A percentile compares a stretch with the other conserved stretches of the same genome.
Evolutionary conservation across 2,113 vertebrate species (phyloP).

Genomic region (Sinocyclocheilus anshuiensis): DNA sequence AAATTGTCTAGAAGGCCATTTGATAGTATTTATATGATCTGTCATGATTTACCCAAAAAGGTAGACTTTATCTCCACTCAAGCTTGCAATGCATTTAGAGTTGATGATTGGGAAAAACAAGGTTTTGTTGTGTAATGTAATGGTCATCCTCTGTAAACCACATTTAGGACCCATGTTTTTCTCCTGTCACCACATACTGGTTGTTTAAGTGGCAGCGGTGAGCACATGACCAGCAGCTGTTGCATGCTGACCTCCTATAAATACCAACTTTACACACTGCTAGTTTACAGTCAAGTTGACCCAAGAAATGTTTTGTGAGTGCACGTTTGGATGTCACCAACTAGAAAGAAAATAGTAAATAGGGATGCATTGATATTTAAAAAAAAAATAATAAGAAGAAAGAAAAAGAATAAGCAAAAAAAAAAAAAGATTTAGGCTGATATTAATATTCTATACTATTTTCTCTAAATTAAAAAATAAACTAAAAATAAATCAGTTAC

Average conservation of each 20-base stretch:
- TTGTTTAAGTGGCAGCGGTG: slow-evolving; percentile 34
- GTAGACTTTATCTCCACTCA: no score
- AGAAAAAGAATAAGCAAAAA: no score
- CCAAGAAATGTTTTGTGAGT: not conserved
- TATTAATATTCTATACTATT: not conserved
- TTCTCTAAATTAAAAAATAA: not conserved
- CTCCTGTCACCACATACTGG: slow-evolving; percentile 30
- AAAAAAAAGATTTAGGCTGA: no score
- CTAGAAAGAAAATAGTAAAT: not conserved
- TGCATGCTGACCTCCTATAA: slow-evolving; percentile 67
- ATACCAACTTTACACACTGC: slow-evolving; percentile 59
- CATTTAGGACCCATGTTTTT: not conserved
- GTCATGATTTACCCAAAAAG: no score
- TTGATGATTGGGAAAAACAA: no score
- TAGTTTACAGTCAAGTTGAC: not conserved
- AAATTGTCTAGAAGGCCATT: no score
- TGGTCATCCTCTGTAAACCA: not conserved
- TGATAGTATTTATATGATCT: no score
- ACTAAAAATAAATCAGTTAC: not conserved
- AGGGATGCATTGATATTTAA: not conserved
- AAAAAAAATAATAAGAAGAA: no score
- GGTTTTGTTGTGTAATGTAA: no score
- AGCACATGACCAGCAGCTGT: slow-evolving; percentile 69
- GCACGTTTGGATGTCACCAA: not conserved
- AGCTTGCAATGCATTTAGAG: no score